Evolutionary conservation across 2,797 vertebrate species (phyloP).

Genomic region (Acanthornis magna): DNA sequence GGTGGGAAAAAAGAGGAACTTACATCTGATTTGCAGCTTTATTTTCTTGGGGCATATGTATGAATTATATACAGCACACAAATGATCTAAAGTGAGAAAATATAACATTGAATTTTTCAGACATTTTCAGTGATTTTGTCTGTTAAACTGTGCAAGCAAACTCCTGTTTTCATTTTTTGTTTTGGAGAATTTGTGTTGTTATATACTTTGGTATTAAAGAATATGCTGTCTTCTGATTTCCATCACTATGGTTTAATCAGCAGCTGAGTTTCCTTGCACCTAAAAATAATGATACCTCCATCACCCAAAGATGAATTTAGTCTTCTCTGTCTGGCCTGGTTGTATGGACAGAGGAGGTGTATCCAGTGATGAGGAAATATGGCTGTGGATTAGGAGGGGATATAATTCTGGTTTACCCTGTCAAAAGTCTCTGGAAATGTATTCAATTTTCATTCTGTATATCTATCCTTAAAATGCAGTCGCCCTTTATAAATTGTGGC

Average conservation of each 20-base stretch:
- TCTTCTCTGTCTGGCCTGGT: not conserved
- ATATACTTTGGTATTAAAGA: not conserved
- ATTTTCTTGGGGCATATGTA: not conserved
- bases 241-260: not conserved
- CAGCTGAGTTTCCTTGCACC: conserved; percentile 31
- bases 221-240: not conserved
- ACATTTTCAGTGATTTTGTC: not conserved
- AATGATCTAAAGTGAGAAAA: not conserved
- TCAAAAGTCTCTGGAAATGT: not conserved
- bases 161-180: not conserved
- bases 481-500: not conserved
- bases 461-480: not conserved
- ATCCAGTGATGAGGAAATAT: not conserved
- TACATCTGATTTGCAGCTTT: not conserved
- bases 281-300: not conserved
- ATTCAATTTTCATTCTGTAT: not conserved
- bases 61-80: not conserved
- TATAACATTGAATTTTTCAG: not conserved
- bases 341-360: not conserved
- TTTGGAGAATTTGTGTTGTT: not conserved
- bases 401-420: not conserved
- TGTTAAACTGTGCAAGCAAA: not conserved
- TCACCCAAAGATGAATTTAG: not conserved
- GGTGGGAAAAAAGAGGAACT: not conserved
- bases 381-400: not conserved